Percentiles rank a stretch among this genome's conserved stretches.
phyloP scores from a whole-genome alignment of 2,113 vertebrate genomes.

The Peucedramus taeniatus region DNA sequence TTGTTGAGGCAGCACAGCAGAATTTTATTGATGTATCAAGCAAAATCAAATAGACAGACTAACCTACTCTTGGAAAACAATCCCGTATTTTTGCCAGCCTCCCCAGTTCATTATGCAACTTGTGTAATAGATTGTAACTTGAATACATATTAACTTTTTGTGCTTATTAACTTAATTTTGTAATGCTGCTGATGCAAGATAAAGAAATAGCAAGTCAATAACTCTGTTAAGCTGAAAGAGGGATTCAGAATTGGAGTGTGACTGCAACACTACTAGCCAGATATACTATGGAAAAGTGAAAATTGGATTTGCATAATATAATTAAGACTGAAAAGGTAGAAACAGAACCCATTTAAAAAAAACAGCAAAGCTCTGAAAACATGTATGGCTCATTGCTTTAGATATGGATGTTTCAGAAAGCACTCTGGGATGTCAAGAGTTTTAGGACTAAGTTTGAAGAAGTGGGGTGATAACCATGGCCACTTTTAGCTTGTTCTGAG shows the following conservation, averaged over 20 bases:
- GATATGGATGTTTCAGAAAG: background rate
- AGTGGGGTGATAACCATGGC: background rate
- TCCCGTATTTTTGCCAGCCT: background rate
- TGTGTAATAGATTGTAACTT: slow-evolving; percentile 4
- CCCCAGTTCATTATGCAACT: background rate
- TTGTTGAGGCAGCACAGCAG: background rate
- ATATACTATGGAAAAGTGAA: background rate
- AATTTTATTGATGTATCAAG: background rate
- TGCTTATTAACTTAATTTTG: background rate
- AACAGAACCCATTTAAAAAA: background rate
- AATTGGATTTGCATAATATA: background rate
- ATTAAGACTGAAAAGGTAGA: background rate
- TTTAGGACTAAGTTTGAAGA: background rate
- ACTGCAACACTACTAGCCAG: background rate
- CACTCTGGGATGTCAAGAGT: background rate
- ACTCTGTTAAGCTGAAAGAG: background rate
- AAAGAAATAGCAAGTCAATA: background rate
- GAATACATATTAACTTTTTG: background rate
- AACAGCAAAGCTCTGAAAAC: background rate
- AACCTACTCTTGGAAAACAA: background rate
- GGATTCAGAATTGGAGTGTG: background rate
- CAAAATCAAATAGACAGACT: background rate
- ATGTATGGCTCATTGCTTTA: background rate
- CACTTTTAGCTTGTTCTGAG: background rate
- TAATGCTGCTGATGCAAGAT: slow-evolving; percentile 12